Percentiles rank a stretch among this genome's conserved stretches.
These are phyloP conservation scores for Abscondita cerata DNA, from an alignment of 2,888 invertebrate genomes.

Conservation along the genomic window DNA sequence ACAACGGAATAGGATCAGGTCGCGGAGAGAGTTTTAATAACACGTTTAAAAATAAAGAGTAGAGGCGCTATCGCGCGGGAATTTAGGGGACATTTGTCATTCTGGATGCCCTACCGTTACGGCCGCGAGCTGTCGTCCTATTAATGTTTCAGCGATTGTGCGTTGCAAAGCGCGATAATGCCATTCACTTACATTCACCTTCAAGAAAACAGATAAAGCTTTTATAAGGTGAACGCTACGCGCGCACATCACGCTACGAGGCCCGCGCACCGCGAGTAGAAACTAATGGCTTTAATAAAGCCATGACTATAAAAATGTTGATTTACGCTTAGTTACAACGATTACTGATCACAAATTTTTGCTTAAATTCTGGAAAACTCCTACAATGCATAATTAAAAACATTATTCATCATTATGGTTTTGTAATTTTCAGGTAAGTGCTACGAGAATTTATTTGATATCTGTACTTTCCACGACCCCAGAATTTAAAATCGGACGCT, in stretches of 20 bases:
- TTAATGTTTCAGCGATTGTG: slow-evolving; percentile 46
- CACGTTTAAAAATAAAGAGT: slow-evolving; percentile 47
- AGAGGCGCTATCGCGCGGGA: slow-evolving; percentile 40
- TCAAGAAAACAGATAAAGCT: slow-evolving; percentile 48
- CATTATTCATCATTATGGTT: slow-evolving; percentile 55
- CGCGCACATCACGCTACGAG: slow-evolving; percentile 50
- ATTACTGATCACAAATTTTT: slow-evolving; percentile 59
- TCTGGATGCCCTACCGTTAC: slow-evolving; percentile 37
- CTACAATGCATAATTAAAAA: slow-evolving; percentile 57
- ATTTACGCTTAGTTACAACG: slow-evolving; percentile 59
- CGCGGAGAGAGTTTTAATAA: slow-evolving; percentile 46
- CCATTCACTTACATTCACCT: slow-evolving; percentile 41
- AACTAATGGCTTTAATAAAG: slow-evolving; percentile 62
- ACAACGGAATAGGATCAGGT: slow-evolving; percentile 20
- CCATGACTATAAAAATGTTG: slow-evolving; percentile 60
- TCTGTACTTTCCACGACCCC: slow-evolving; percentile 14
- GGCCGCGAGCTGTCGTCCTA: slow-evolving; percentile 38
- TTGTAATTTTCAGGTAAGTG: slow-evolving; percentile 36
- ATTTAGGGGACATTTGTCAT: slow-evolving; percentile 52
- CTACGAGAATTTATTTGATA: slow-evolving; percentile 30
- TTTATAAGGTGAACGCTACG: slow-evolving; percentile 50
- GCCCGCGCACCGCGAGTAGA: slow-evolving; percentile 48
- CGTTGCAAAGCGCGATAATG: slow-evolving; percentile 42
- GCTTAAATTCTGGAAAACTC: slow-evolving; percentile 53
- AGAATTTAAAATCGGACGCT: slow-evolving; percentile 17